phyloP scores from a whole-genome alignment of 2,888 invertebrate genomes.

The Thymelicus sylvestris region DNA sequence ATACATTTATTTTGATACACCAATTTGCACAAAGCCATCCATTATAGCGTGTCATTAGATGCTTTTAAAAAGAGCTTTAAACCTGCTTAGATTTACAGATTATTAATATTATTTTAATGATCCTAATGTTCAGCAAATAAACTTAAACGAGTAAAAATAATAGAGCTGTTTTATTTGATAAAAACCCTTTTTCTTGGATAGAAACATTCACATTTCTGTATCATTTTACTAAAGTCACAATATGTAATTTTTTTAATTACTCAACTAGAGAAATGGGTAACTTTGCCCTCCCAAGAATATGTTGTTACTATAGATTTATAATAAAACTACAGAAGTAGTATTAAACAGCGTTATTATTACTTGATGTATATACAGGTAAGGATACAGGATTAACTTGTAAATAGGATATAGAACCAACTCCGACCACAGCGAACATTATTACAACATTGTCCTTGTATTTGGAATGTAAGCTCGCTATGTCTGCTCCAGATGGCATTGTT shows the following conservation, averaged over 20 bases:
- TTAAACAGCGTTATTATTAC: conserved; percentile 46
- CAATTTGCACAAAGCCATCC: conserved; percentile 60
- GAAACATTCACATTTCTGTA: no score
- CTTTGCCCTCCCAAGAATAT: no score
- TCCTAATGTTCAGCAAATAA: background rate
- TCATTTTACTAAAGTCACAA: no score
- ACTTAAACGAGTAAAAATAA: background rate
- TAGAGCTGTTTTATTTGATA: no score
- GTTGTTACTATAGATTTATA: background rate
- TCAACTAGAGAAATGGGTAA: no score
- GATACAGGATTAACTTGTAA: conserved; percentile 69
- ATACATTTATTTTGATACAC: conserved; percentile 19
- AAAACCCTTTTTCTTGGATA: no score
- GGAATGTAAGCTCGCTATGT: conserved; percentile 59
- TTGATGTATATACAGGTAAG: conserved; percentile 62
- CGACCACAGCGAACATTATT: conserved; percentile 73
- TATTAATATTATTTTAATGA: background rate
- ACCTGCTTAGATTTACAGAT: background rate
- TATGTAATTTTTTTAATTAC: no score
- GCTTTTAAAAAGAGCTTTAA: conserved; percentile 50
- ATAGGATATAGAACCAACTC: conserved; percentile 70
- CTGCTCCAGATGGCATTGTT: conserved; percentile 56
- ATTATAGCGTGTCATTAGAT: conserved; percentile 59
- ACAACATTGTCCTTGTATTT: conserved; percentile 63
- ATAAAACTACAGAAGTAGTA: conserved; percentile 36